Evolutionary conservation across 53 echinoderm and acorn worm species (phyloP), one percentile per base, ranked within the genome.

Genomic region (Echinarachnius parma): DNA sequence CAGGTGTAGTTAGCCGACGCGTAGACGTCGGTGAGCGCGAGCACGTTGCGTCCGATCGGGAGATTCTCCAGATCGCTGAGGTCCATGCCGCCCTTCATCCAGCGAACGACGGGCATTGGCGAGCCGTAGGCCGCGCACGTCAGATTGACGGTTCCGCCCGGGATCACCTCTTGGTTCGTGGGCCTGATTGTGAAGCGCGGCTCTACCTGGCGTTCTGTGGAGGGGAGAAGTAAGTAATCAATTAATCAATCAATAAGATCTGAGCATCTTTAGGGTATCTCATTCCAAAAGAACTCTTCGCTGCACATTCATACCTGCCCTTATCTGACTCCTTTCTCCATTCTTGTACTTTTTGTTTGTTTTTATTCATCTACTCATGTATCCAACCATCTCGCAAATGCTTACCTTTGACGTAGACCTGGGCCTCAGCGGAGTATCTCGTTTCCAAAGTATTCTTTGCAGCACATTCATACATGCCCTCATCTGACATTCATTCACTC

Each of bases 391-490:
- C n/a, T n/a, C n/a, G n/a, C n/a, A n/a, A n/a, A n/a, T n/a, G n/a
- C n/a, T 76, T 80, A 91, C 96, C 96, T 88, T 91, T 90, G 31
- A 96, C 89, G 62, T 87, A 96, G 9, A 95, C 47, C 54, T 53
- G 79, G 5, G 67, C 75, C 34, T 71, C 36, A 13, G 39, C 64
- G 18, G 96, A 96, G 66, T 81, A 91, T 35, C 82, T 39, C 16
- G 87, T 87, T 24, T 87, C 96, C 11, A 87, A 85, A 10, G 82
- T 32, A 54, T 96, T 96, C 52, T 75, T 78, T 1, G 91, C 96
- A 16, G 84, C 80, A 62, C 91, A 96, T 30, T 88, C 76, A 46
- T 96, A 96, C 46, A 48, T 57, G 16, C 87, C 96, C 61, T 85
- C 67, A 46, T 91, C 96, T 10, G 79, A 45, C 53, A 76, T n/a